Evolutionary conservation across 2,888 invertebrate genomes (phyloP).

Genomic region (Thalpophila matura): DNA sequence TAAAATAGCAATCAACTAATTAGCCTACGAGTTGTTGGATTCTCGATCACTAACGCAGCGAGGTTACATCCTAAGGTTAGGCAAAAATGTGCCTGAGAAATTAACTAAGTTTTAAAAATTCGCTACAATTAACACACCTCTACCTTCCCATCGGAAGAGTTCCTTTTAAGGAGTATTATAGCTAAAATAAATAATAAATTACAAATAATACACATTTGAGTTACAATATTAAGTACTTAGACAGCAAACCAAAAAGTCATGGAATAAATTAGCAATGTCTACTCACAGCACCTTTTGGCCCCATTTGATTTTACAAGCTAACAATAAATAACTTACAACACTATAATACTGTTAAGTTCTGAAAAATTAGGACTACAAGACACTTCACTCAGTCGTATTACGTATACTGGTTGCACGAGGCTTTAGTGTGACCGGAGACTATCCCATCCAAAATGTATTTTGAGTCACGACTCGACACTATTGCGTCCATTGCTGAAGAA

Average conservation of each 20-base stretch:
- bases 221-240: slow-evolving; percentile 66
- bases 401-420: slow-evolving; percentile 43
- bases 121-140: neutral
- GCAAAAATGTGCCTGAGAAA: slow-evolving; percentile 25
- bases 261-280: slow-evolving; percentile 72
- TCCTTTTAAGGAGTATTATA: slow-evolving; percentile 34
- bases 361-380: slow-evolving; percentile 70
- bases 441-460: slow-evolving; percentile 37
- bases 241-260: slow-evolving; percentile 75
- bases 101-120: neutral
- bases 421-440: slow-evolving; percentile 40
- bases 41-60: slow-evolving; percentile 38
- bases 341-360: slow-evolving; percentile 85
- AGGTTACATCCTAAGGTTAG: slow-evolving; percentile 35
- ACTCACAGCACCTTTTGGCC: slow-evolving; percentile 87
- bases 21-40: slow-evolving; percentile 29
- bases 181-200: slow-evolving; percentile 50
- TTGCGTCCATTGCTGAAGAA: slow-evolving; percentile 17
- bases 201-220: slow-evolving; percentile 57
- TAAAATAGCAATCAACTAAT: slow-evolving; percentile 28
- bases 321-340: slow-evolving; percentile 79
- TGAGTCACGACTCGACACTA: slow-evolving; percentile 52
- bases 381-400: slow-evolving; percentile 75
- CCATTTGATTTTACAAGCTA: slow-evolving; percentile 73
- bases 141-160: neutral